These are phyloP conservation scores for Ctenochaetus hawaiiensis DNA, from an alignment of 2,797 vertebrate genomes.

Conservation along the genomic window DNA sequence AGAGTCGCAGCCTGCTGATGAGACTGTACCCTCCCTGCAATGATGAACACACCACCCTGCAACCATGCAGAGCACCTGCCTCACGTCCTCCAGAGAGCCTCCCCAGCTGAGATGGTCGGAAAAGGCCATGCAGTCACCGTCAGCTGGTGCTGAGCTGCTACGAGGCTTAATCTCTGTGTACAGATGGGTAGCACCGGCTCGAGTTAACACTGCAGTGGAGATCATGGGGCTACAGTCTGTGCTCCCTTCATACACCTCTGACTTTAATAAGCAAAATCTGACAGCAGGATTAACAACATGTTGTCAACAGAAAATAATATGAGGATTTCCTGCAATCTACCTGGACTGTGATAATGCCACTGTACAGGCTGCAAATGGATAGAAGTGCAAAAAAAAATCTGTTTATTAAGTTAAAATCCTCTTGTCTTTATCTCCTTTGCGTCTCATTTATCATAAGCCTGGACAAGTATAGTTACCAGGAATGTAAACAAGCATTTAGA, in stretches of 20 bases:
- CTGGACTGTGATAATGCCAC: constrained; percentile 13
- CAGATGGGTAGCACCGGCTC: constrained; percentile 14
- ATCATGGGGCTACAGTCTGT: constrained; percentile 10
- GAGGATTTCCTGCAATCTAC: constrained; percentile 17
- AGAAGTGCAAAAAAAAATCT: background rate
- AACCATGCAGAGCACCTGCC: constrained; percentile 32
- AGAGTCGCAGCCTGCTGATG: constrained; percentile 43
- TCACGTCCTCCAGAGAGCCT: constrained; percentile 36
- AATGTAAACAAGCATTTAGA: constrained; percentile 7
- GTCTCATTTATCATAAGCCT: background rate
- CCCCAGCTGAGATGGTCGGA: constrained; percentile 8
- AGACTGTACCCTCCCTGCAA: constrained; percentile 39
- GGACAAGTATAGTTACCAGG: background rate
- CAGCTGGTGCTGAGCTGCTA: constrained; percentile 9
- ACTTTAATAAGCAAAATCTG: constrained; percentile 9
- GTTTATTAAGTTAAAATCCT: constrained; percentile 4
- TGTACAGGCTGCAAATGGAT: background rate
- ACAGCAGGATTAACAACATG: constrained; percentile 2
- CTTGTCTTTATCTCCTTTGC: background rate
- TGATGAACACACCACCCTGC: constrained; percentile 33
- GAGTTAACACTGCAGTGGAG: background rate
- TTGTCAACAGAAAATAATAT: constrained; percentile 6
- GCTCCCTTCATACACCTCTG: constrained; percentile 19
- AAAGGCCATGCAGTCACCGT: constrained; percentile 21
- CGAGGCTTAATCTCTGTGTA: constrained; percentile 1